Conservation (phyloP, 2,888 invertebrate genomes). For the Schizotus pectinicornis region DNA sequence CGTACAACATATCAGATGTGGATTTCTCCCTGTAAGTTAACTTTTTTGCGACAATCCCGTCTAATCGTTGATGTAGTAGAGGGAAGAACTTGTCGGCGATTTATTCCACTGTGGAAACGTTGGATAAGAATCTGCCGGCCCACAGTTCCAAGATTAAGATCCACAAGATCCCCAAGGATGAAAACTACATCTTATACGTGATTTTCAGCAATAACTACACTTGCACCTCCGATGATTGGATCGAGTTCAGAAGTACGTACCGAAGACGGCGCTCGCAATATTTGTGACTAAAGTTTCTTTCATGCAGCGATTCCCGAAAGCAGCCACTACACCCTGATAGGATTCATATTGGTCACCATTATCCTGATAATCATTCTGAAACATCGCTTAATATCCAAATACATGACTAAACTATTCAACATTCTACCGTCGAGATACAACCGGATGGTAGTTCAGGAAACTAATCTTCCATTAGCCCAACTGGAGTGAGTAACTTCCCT, state of each 20-base stretch:
- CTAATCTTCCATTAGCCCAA: background rate
- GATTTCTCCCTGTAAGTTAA: conserved; percentile 7
- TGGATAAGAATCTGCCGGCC: background rate
- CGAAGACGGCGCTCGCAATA: background rate
- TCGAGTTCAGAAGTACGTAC: conserved; percentile 11
- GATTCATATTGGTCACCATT: background rate
- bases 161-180: background rate
- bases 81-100: background rate
- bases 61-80: background rate
- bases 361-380: background rate
- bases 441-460: background rate
- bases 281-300: background rate
- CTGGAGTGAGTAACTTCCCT: background rate
- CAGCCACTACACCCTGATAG: background rate
- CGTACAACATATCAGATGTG: conserved; percentile 1
- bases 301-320: too few relatives aligned
- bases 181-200: conserved; percentile 8
- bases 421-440: background rate
- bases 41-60: background rate
- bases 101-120: background rate
- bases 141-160: conserved; percentile 1
- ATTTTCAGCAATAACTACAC: conserved; percentile 16
- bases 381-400: background rate
- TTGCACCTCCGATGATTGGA: background rate
- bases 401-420: background rate